Base-by-base conservation (phyloP, 1,140 invertebrate genomes). In the Phthorimaea operculella region DNA sequence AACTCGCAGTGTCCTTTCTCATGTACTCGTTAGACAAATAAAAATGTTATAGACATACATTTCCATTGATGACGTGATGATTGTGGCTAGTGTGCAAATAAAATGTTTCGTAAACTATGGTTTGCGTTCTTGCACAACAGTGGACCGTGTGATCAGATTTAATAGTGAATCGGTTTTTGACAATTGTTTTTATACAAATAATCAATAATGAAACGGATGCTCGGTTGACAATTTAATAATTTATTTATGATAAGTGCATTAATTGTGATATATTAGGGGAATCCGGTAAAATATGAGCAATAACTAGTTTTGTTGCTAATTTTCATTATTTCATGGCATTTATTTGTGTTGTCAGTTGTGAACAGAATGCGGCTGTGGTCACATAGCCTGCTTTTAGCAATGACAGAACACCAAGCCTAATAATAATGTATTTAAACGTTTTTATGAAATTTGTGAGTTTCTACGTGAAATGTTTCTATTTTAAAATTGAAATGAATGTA, bases 191-290 rank as follows among this genome's bases (percentile, higher is more conserved):
- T 74, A 75, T 74, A 72, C 63, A 63, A 66, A 60, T 57, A 63
- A 65, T 64, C 60, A 73, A 77, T 78, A 75, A 69, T 70, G 59
- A 75, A 64, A 75, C 63, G 55, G 75, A 81, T 71, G 68, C 74
- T 76, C 66, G 61, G 76, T 80, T 84, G 78, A 84, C 78, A 73
- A 79, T 79, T 81, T 76, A 74, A 75, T 83, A 80, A 81, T 84
- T 84, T 81, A 83, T 84, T 83, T 83, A 80, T 76, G 58, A 77
- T 80, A 80, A 83, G 79, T 84, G 77, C 72, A 81, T 81, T 79
- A 70, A 71, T 76, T 80, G 78, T 85, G 76, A 83, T 83, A 82
- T 69, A 76, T 68, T 72, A 68, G 66, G 64, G 58, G 60, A 71
- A 71, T 72, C 63, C 65, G 60, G 69, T 74, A 58, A 70, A 68